Evolutionary conservation across 2,113 vertebrate genomes (phyloP).

Genomic region (Myanophis thanlyinensis): DNA sequence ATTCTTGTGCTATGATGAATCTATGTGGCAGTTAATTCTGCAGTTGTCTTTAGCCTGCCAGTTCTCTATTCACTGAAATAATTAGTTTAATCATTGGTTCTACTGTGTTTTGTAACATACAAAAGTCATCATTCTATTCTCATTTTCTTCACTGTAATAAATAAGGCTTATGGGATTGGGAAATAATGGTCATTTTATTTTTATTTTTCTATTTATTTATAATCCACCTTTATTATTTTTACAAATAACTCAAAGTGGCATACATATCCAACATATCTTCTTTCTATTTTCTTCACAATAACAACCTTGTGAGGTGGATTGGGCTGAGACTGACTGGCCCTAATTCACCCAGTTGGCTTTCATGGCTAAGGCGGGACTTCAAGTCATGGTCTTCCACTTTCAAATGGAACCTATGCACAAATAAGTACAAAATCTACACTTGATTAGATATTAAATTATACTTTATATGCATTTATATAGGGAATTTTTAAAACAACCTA

Average conservation of each 20-base stretch:
- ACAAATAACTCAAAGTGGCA: not conserved
- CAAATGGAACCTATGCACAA: not conserved
- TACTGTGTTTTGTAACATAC: not conserved
- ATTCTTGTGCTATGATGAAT: not conserved
- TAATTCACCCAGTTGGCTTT: not conserved
- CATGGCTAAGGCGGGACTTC: not conserved
- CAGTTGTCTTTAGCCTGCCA: not conserved
- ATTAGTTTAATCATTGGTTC: not conserved
- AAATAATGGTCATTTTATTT: not conserved
- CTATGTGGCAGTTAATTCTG: not conserved
- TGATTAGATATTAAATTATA: not conserved
- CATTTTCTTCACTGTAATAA: not conserved
- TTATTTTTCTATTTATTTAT: not conserved
- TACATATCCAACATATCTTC: not conserved
- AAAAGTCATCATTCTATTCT: not conserved
- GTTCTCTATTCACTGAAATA: not conserved
- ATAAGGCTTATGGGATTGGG: not conserved
- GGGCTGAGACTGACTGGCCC: not conserved
- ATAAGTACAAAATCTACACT: not conserved
- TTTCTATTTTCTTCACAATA: not conserved
- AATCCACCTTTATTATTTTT: not conserved
- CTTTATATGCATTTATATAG: not conserved
- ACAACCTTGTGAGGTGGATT: not conserved
- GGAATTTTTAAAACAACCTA: not conserved
- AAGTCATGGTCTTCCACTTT: not conserved